Evolutionary conservation across 2,113 vertebrate species (phyloP).

Genomic region (Sus scrofa): T2T-Sscrofa CM000825.6:32550001-32550500

Average conservation of each 20-base stretch:
- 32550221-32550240: background rate
- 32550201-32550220: background rate
- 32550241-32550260: background rate
- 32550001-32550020: background rate
- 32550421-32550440: too few relatives aligned
- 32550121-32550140: background rate
- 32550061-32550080: background rate
- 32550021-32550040: background rate
- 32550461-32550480: too few relatives aligned
- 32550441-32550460: too few relatives aligned
- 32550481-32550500: background rate
- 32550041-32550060: background rate
- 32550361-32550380: too few relatives aligned
- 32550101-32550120: background rate
- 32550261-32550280: background rate
- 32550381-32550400: too few relatives aligned
- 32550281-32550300: background rate
- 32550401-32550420: too few relatives aligned
- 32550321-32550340: too few relatives aligned
- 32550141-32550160: background rate
- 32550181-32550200: background rate
- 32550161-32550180: background rate
- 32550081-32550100: background rate
- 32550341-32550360: too few relatives aligned
- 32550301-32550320: too few relatives aligned